phyloP scores from a whole-genome alignment of 2,888 invertebrate genomes.

The Apodemia zela region DNA sequence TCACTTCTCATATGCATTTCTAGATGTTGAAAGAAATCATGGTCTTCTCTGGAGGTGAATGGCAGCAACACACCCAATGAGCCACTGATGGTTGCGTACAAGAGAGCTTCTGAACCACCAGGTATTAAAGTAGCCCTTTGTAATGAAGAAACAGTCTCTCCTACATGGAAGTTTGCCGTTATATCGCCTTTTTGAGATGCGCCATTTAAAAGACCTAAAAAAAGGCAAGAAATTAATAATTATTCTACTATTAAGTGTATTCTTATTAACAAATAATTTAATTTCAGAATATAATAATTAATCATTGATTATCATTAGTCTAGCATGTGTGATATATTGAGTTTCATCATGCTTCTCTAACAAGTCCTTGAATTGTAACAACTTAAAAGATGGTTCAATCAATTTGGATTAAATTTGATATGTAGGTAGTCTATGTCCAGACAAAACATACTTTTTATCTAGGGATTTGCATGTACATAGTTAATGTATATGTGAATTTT shows the following conservation, averaged over 20 bases:
- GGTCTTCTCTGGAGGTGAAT: conserved; percentile 97
- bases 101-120: conserved; percentile 97
- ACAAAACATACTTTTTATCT: too few relatives aligned
- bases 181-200: conserved; percentile 98
- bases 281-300: conserved; percentile 45
- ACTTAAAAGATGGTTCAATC: too few relatives aligned
- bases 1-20: conserved; percentile 99
- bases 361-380: too few relatives aligned
- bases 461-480: too few relatives aligned
- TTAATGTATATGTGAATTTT: too few relatives aligned
- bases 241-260: not conserved
- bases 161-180: conserved; percentile 95
- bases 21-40: conserved; percentile 99
- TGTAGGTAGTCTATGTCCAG: too few relatives aligned
- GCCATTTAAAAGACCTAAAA: conserved; percentile 92
- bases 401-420: too few relatives aligned
- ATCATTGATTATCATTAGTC: conserved; percentile 76
- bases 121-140: conserved; percentile 98
- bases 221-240: conserved; percentile 9
- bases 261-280: conserved; percentile 26
- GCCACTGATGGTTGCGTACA: conserved; percentile 97
- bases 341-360: conserved; percentile 30
- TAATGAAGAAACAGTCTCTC: conserved; percentile 96
- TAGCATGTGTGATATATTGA: conserved; percentile 68
- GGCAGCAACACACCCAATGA: conserved; percentile 96